Percentiles rank a stretch among this genome's conserved stretches.
Evolutionary conservation across 2,797 vertebrate genomes (phyloP).

Genomic region (Tapera naevia): DNA sequence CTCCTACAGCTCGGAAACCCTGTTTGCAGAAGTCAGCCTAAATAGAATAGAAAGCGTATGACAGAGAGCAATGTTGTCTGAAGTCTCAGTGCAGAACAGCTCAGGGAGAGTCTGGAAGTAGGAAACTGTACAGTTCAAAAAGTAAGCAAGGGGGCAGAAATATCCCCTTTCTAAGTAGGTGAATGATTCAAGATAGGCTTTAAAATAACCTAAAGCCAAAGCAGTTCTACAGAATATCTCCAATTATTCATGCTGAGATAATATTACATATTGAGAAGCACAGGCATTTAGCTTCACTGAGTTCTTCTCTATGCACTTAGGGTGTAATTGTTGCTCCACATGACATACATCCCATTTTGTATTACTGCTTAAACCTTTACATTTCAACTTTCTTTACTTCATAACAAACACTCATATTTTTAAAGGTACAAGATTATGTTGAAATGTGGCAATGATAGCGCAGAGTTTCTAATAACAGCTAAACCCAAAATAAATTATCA

Average conservation of each 20-base stretch:
- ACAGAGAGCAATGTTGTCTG: neutral
- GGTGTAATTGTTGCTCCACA: slow-evolving; percentile 56
- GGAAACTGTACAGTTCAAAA: neutral
- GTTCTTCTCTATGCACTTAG: slow-evolving; percentile 21
- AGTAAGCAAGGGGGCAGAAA: neutral
- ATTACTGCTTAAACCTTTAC: slow-evolving; percentile 23
- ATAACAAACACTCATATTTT: slow-evolving; percentile 27
- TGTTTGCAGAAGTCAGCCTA: neutral
- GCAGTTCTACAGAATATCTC: slow-evolving; percentile 29
- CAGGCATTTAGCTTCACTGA: slow-evolving; percentile 49
- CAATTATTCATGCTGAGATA: slow-evolving; percentile 66
- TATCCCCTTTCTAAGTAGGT: neutral
- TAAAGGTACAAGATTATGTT: neutral
- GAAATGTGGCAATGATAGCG: neutral
- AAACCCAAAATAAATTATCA: neutral
- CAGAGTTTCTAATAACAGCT: neutral
- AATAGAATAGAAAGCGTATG: neutral
- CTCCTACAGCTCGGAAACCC: neutral
- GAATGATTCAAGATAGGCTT: slow-evolving; percentile 43
- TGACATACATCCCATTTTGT: slow-evolving; percentile 36
- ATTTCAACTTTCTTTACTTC: slow-evolving; percentile 35
- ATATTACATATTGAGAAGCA: neutral
- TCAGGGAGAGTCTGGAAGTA: neutral
- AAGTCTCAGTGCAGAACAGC: neutral
- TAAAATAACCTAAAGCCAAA: slow-evolving; percentile 48